Conservation (phyloP, 2,888 invertebrate species). For the Ptychoptera contaminata region DNA sequence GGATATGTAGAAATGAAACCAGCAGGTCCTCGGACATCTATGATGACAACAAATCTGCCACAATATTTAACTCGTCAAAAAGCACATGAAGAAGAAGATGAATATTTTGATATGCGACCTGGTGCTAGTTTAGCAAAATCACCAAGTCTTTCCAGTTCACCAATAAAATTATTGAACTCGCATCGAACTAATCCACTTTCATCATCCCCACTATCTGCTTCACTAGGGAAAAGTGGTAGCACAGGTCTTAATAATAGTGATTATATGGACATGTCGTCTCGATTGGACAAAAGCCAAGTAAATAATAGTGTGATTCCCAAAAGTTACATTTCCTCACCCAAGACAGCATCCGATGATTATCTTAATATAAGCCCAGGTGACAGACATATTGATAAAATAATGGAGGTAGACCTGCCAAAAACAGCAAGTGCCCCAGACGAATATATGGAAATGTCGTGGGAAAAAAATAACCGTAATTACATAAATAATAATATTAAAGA, state of each 20-base stretch:
- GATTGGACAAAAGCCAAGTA: slow-evolving; percentile 6
- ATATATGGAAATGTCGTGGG: slow-evolving; percentile 49
- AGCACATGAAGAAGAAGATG: slow-evolving; percentile 13
- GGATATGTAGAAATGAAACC: slow-evolving; percentile 49
- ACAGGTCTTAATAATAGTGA: slow-evolving; percentile 3
- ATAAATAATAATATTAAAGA: slow-evolving; percentile 20
- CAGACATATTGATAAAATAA: slow-evolving; percentile 16
- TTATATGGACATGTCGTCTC: slow-evolving; percentile 13
- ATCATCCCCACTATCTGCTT: not conserved
- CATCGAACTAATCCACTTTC: slow-evolving; percentile 4
- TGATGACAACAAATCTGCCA: slow-evolving; percentile 4
- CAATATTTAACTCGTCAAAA: slow-evolving; percentile 9
- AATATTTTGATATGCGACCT: slow-evolving; percentile 33
- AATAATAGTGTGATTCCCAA: slow-evolving; percentile 7
- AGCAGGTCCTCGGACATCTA: slow-evolving; percentile 19
- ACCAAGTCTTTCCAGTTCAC: slow-evolving; percentile 14
- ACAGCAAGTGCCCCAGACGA: slow-evolving; percentile 36
- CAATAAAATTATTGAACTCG: slow-evolving; percentile 12
- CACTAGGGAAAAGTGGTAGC: not conserved
- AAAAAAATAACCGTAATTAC: slow-evolving; percentile 17
- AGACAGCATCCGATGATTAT: slow-evolving; percentile 14
- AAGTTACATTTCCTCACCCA: slow-evolving; percentile 10
- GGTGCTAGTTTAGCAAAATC: slow-evolving; percentile 15
- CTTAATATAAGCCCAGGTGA: slow-evolving; percentile 16
- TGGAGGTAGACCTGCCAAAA: slow-evolving; percentile 27